These are phyloP conservation scores for Labeo catla DNA, from an alignment of 2,113 vertebrate genomes.

Conservation along the genomic window DNA sequence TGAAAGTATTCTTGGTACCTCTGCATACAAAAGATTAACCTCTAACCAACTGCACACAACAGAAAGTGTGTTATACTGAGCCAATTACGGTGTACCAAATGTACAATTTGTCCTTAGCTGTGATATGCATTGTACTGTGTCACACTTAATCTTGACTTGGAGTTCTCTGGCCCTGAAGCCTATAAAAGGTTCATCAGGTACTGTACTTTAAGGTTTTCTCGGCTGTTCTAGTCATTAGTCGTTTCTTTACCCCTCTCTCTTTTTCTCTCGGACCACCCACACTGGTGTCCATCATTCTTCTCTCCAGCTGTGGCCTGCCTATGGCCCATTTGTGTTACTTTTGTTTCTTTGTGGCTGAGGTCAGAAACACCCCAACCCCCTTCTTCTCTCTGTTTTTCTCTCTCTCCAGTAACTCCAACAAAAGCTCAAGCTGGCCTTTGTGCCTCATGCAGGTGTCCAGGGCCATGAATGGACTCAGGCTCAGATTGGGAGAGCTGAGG, in stretches of 20 bases:
- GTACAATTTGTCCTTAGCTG: not conserved
- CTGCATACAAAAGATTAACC: not conserved
- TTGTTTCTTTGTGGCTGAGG: constrained; percentile 76
- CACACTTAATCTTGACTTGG: not conserved
- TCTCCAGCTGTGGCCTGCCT: constrained; percentile 79
- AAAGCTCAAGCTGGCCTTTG: constrained; percentile 68
- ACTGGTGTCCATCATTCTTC: constrained; percentile 62
- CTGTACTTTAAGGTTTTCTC: not conserved
- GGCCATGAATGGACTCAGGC: constrained; percentile 64
- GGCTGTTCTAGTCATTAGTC: constrained; percentile 35
- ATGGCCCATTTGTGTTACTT: constrained; percentile 78
- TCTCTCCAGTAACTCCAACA: constrained; percentile 46
- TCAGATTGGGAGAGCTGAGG: constrained; percentile 57
- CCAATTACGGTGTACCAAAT: not conserved
- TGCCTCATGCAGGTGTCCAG: constrained; percentile 78
- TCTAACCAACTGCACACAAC: not conserved
- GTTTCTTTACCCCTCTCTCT: constrained; percentile 29
- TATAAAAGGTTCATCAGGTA: constrained; percentile 30
- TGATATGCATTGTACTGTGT: not conserved
- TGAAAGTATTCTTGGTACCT: not conserved
- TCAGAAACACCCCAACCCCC: constrained; percentile 58
- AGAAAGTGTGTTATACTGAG: not conserved
- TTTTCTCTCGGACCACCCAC: constrained; percentile 76
- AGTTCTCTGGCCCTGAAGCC: not conserved
- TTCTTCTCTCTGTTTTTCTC: constrained; percentile 32